phyloP scores from a whole-genome alignment of 2,113 vertebrate species.

The Anthoscopus minutus region DNA sequence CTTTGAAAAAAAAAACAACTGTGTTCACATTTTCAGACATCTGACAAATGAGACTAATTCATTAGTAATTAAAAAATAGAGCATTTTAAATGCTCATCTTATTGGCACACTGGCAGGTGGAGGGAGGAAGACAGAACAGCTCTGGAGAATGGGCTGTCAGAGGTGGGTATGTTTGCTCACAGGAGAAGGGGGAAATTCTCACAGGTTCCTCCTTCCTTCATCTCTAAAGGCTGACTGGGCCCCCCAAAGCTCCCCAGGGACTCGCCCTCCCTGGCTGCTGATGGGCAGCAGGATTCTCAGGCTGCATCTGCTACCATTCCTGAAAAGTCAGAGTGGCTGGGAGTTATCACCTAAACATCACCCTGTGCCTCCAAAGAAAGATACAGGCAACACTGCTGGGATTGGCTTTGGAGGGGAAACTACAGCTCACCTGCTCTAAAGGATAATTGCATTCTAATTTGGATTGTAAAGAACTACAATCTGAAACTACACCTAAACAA shows the following conservation, averaged over 20 bases:
- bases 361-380: not conserved
- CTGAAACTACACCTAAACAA: not conserved
- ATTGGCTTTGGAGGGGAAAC: not conserved
- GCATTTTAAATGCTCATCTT: constrained; percentile 25
- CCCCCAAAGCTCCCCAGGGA: not conserved
- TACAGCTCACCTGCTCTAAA: not conserved
- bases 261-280: not conserved
- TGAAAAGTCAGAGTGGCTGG: not conserved
- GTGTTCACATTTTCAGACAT: constrained; percentile 46
- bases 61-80: constrained; percentile 50
- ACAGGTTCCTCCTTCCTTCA: not conserved
- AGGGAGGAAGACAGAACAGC: not conserved
- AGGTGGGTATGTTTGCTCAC: not conserved
- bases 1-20: constrained; percentile 1
- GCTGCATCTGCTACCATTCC: not conserved
- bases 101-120: not conserved
- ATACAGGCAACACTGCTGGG: not conserved
- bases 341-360: not conserved
- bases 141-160: not conserved
- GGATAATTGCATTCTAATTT: not conserved
- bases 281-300: not conserved
- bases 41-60: constrained; percentile 47
- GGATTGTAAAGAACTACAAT: not conserved
- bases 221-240: not conserved
- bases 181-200: constrained; percentile 6